Evolutionary conservation across 2,888 invertebrate genomes (phyloP), one percentile per base, ranked within the genome.

Genomic region (Ormia ochracea): DNA sequence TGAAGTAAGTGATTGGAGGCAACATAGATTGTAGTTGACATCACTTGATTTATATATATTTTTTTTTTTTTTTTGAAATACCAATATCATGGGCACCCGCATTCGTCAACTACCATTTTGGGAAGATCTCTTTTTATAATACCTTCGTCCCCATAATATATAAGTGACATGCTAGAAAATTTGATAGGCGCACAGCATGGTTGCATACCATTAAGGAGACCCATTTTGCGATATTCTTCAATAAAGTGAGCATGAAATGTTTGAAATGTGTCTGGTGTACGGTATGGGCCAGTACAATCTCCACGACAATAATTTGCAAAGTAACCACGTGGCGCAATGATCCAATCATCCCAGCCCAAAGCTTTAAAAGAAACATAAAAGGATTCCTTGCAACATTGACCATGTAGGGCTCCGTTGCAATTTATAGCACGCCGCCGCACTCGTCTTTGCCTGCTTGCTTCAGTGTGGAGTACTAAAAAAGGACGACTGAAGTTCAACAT

Each of bases 31-130:
- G 23, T 31, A 33, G 14, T n/a, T 14, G 31, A n/a, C 6, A 54
- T 26, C 38, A 41, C 36, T 19, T 58, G 38, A 4, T 28, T 26
- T 9, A 23, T 23, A 12, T 38, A 5, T 14, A 36, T 50, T n/a
- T 48, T 17, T 41, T 3, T 14, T 12, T 12, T 33, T 36, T 17
- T 28, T 10, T 14, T 4, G 26, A 50, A 70, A 56, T 63, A 45
- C 69, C 63, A 63, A 76, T 70, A 82, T 93, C 92, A 97, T 85
- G 96, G 96, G 91, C 97, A 97, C 85, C 96, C 97, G 91, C 97
- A 97, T 91, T 97, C 97, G 90, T 97, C 96, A 82, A 97, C 96
- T 85, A 96, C 96, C 97, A 97, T 97, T 92, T 97, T 96, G 83
- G 97, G 97, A 89, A 97, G 91, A 91, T 97, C 96, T 86, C 96